phyloP scores from a whole-genome alignment of 2,888 invertebrate genomes.

The Uloborus plumipes region DNA sequence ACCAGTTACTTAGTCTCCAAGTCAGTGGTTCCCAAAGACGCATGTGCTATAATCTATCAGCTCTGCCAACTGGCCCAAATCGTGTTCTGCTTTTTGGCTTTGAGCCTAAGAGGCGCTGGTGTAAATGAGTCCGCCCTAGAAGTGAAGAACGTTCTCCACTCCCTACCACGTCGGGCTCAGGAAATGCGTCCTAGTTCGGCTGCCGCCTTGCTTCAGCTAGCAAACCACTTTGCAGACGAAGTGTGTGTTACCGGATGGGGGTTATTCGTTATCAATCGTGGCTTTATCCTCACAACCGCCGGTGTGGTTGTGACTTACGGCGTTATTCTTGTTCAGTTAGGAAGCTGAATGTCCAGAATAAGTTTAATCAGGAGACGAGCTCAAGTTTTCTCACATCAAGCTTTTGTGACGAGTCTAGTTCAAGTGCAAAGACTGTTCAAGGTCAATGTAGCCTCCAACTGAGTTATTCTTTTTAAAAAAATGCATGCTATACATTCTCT shows the following conservation, averaged over 20 bases:
- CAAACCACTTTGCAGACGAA: constrained; percentile 47
- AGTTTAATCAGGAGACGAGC: not conserved
- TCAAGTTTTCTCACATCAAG: too few species aligned
- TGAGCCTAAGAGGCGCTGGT: constrained; percentile 41
- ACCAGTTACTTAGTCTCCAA: constrained; percentile 48
- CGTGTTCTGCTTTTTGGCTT: constrained; percentile 38
- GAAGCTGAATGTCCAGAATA: constrained; percentile 8
- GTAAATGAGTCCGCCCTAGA: constrained; percentile 53
- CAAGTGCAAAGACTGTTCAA: too few species aligned
- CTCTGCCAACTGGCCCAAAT: constrained; percentile 21
- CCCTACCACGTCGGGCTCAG: constrained; percentile 24
- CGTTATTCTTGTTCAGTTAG: constrained; percentile 47
- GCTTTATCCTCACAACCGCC: constrained; percentile 53
- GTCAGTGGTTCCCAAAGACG: not conserved
- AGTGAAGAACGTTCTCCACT: constrained; percentile 49
- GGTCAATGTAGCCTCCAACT: too few species aligned
- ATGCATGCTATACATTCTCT: too few species aligned
- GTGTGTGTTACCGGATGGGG: constrained; percentile 59
- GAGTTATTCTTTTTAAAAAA: too few species aligned
- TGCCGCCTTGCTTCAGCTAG: constrained; percentile 42
- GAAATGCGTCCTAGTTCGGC: constrained; percentile 34
- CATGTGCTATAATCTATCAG: constrained; percentile 18
- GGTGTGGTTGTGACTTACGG: constrained; percentile 60
- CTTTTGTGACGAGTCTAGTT: too few species aligned
- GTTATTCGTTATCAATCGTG: constrained; percentile 46